A percentile compares a stretch with the other conserved stretches of the same genome.
phyloP scores from a whole-genome alignment of 1,140 invertebrate genomes.

The Pentalonia nigronervosa region DNA sequence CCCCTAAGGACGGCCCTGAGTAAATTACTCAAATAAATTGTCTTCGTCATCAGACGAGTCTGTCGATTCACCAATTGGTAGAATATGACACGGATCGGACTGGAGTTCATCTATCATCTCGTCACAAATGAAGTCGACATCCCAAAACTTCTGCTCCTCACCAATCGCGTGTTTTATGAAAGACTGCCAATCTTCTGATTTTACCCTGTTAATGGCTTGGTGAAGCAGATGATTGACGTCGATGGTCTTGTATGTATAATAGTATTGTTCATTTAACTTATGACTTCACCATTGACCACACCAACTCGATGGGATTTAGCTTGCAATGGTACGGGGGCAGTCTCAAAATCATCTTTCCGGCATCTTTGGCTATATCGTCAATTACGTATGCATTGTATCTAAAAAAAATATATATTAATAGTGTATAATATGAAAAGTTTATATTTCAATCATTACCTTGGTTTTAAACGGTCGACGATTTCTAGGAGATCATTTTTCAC shows the following conservation, averaged over 20 bases:
- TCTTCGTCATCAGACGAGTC: no score
- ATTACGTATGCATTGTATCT: not conserved
- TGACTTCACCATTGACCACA: conserved; percentile 18
- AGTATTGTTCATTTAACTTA: not conserved
- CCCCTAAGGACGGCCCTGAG: no score
- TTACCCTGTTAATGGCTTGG: conserved; percentile 38
- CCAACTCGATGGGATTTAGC: conserved; percentile 57
- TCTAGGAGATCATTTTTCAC: conserved; percentile 34
- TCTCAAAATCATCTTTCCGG: conserved; percentile 56
- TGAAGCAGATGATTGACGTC: conserved; percentile 34
- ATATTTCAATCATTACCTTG: conserved; percentile 3
- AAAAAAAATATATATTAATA: not conserved
- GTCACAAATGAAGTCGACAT: not conserved
- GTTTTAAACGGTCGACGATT: conserved; percentile 9
- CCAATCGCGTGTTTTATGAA: conserved; percentile 14
- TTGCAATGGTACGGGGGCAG: conserved; percentile 57
- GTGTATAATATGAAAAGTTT: not conserved
- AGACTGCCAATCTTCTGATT: conserved; percentile 26
- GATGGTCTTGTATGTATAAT: not conserved
- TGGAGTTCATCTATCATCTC: not conserved
- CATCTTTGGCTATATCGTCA: conserved; percentile 55
- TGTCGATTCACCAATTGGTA: no score
- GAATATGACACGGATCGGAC: no score
- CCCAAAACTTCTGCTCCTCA: conserved; percentile 25
- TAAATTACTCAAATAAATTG: no score